Evolutionary conservation across 37 sponge, comb jelly and placozoan genomes (phyloP).

Genomic region (Petrosia ficiformis): DNA sequence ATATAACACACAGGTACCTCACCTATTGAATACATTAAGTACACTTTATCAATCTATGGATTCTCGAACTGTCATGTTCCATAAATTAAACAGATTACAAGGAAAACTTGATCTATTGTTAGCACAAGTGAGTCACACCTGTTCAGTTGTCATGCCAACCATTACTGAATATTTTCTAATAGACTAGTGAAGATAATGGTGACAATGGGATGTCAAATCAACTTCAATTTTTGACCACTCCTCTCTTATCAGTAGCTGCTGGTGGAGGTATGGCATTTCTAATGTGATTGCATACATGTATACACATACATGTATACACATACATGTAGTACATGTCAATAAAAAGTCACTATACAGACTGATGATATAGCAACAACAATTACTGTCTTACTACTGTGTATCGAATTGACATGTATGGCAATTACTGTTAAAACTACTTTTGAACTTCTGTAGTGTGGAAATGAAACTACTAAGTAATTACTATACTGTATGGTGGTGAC

Average conservation of each 20-base stretch:
- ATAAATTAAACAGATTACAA: conserved; percentile 34
- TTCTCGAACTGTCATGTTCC: conserved; percentile 15
- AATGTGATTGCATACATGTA: no score
- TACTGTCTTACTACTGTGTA: no score
- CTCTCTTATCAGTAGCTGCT: background rate
- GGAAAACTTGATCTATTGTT: conserved; percentile 56
- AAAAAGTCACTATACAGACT: no score
- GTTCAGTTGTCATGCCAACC: background rate
- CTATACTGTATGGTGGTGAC: no score
- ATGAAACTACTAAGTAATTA: no score
- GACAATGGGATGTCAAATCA: background rate
- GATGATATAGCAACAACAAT: no score
- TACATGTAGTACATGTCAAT: no score
- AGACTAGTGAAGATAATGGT: background rate
- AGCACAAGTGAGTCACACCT: conserved; percentile 17
- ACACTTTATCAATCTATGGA: conserved; percentile 42
- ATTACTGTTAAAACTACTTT: no score
- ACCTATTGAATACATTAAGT: conserved; percentile 32
- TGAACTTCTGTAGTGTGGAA: no score
- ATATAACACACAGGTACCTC: no score
- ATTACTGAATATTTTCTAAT: background rate
- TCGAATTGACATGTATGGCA: no score
- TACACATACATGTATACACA: no score
- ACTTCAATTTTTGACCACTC: background rate
- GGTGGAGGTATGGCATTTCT: background rate